These are phyloP conservation scores for Stramonita haemastoma DNA, from an alignment of 2,888 invertebrate genomes.

Conservation along the genomic window DNA sequence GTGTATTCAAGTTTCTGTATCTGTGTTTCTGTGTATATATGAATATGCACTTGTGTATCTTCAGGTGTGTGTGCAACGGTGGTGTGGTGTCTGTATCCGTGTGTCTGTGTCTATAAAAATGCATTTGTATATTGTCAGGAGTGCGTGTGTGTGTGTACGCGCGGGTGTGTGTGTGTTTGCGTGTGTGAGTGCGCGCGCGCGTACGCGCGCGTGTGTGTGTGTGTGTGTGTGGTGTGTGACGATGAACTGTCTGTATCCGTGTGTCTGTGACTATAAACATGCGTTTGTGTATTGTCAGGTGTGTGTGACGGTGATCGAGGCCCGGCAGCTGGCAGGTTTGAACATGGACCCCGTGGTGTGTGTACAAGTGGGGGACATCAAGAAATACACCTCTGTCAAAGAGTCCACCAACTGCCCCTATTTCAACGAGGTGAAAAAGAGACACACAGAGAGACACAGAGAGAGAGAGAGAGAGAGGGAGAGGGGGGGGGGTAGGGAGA, in stretches of 20 bases:
- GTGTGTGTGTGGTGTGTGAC: not conserved
- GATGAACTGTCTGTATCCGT: not conserved
- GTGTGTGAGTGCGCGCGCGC: not conserved
- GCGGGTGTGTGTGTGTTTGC: not conserved
- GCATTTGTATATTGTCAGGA: not conserved
- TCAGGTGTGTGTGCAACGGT: not conserved
- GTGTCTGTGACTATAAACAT: not conserved
- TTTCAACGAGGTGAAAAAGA: slow-evolving; percentile 87
- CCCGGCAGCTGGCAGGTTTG: slow-evolving; percentile 90
- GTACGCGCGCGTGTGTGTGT: not conserved
- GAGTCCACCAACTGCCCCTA: slow-evolving; percentile 97
- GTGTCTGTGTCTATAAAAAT: too few relatives aligned
- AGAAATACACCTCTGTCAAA: slow-evolving; percentile 93
- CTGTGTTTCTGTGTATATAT: not conserved
- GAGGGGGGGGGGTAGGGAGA: not conserved
- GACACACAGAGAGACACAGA: not conserved
- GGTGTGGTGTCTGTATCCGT: not conserved
- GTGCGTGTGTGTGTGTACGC: not conserved
- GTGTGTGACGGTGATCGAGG: slow-evolving; percentile 85
- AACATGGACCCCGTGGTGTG: slow-evolving; percentile 96
- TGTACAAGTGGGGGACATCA: slow-evolving; percentile 91
- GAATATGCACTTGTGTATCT: too few relatives aligned
- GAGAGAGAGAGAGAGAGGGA: not conserved
- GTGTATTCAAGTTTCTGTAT: not conserved
- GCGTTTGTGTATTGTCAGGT: slow-evolving; percentile 61